phyloP scores from a whole-genome alignment of 2,888 invertebrate genomes.

The Girardia tigrina region DNA sequence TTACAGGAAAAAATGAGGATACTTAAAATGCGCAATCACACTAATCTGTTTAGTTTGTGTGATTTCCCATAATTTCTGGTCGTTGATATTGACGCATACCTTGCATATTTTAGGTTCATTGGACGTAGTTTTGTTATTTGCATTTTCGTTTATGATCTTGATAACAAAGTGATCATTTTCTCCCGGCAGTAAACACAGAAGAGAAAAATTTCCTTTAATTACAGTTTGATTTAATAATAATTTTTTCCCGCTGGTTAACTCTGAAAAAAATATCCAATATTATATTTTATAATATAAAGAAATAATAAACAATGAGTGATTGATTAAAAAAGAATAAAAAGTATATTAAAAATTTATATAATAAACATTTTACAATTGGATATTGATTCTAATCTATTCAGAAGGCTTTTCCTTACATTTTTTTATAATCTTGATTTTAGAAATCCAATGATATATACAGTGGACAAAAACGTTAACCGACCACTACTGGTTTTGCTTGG shows the following conservation, averaged over 20 bases:
- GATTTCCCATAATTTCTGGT: constrained; percentile 14
- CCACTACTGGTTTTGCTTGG: too few species aligned
- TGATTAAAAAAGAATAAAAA: neutral
- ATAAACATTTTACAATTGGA: too few species aligned
- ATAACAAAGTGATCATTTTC: constrained; percentile 8
- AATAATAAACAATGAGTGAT: neutral
- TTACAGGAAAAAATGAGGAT: neutral
- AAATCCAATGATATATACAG: too few species aligned
- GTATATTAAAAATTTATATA: neutral
- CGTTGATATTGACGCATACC: neutral
- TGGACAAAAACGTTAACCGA: too few species aligned
- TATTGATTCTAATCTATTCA: too few species aligned
- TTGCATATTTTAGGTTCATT: neutral
- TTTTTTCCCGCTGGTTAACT: neutral
- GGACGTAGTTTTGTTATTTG: neutral
- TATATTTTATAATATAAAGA: neutral
- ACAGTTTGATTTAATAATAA: neutral
- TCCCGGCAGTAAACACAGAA: neutral
- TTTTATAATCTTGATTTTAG: neutral
- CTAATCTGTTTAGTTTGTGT: constrained; percentile 13
- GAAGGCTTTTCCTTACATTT: too few species aligned
- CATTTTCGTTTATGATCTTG: neutral
- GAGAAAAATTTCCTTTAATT: neutral
- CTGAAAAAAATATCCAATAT: neutral
- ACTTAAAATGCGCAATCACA: constrained; percentile 1